Evolutionary conservation across 2,797 vertebrate species (phyloP).

Genomic region (Alauda arvensis): DNA sequence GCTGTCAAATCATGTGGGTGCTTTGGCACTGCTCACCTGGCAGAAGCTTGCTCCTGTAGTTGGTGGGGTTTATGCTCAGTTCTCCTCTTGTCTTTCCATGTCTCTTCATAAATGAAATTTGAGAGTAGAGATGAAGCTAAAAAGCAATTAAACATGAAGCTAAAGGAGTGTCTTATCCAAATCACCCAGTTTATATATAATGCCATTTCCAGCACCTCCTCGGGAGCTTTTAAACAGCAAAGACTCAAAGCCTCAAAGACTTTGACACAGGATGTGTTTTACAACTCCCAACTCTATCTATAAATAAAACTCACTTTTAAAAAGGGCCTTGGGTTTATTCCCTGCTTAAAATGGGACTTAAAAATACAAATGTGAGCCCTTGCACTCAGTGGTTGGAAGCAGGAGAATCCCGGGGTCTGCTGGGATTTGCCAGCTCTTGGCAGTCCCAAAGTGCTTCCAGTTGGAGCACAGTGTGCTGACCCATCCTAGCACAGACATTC

Average conservation of each 20-base stretch:
- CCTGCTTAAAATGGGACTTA: background rate
- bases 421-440: background rate
- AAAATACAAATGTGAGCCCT: background rate
- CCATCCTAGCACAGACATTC: background rate
- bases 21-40: background rate
- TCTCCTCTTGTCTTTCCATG: background rate
- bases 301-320: background rate
- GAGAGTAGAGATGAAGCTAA: background rate
- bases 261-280: background rate
- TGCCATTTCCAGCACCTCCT: background rate
- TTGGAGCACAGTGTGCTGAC: background rate
- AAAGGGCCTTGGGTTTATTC: background rate
- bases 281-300: background rate
- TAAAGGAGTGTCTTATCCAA: background rate
- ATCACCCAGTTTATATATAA: background rate
- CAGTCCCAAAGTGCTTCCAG: background rate
- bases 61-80: background rate
- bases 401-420: fast-evolving
- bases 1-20: background rate
- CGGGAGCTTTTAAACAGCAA: background rate
- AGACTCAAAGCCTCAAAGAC: background rate
- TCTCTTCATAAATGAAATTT: background rate
- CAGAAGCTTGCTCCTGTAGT: background rate
- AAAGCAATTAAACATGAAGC: background rate
- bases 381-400: background rate